Evolutionary conservation across 2,888 invertebrate species (phyloP).

Genomic region (Hemaris fuciformis): DNA sequence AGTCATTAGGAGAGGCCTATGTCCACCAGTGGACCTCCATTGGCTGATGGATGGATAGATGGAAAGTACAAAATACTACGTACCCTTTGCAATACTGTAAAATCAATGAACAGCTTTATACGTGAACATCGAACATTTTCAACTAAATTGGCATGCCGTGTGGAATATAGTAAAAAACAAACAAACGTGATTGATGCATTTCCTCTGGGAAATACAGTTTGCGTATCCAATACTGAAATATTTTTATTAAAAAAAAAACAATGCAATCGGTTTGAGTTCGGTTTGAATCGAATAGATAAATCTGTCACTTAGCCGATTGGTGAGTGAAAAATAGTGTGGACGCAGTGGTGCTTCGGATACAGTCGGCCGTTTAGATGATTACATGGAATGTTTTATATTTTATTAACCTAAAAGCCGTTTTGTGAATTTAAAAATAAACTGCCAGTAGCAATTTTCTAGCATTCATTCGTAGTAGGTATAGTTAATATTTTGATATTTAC

Average conservation of each 20-base stretch:
- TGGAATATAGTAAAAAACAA: not conserved
- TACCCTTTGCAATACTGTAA: not conserved
- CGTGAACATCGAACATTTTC: not conserved
- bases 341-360: not conserved
- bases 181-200: not conserved
- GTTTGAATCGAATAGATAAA: not conserved
- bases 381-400: not conserved
- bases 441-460: too few relatives aligned
- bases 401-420: too few relatives aligned
- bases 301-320: conserved; percentile 10
- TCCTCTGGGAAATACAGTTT: not conserved
- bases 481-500: too few relatives aligned
- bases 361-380: not conserved
- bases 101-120: not conserved
- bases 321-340: not conserved
- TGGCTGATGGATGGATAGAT: too few relatives aligned
- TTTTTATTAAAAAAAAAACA: not conserved
- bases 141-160: not conserved
- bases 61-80: too few relatives aligned
- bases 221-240: not conserved
- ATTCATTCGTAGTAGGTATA: too few relatives aligned
- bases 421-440: too few relatives aligned
- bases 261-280: conserved; percentile 7
- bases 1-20: too few relatives aligned
- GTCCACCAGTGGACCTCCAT: too few relatives aligned